phyloP scores from a whole-genome alignment of 1,140 invertebrate genomes.

The Drosophila biarmipes region DNA sequence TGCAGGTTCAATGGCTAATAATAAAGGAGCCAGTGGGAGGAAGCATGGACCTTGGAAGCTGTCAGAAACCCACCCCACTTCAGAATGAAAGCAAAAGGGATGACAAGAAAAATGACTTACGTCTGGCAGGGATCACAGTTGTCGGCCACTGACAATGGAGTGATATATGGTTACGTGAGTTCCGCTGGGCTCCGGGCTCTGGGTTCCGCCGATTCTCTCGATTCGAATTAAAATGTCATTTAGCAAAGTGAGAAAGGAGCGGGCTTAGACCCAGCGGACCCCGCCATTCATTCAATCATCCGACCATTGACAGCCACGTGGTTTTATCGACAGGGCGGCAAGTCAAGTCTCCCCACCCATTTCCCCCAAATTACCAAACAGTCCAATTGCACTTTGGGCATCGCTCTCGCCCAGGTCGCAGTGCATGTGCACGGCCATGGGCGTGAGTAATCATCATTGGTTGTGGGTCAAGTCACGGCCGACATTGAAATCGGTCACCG shows the following conservation, averaged over 20 bases:
- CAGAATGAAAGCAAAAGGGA: neutral
- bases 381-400: neutral
- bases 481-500: neutral
- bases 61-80: no score
- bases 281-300: slow-evolving; percentile 59
- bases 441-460: neutral
- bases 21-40: slow-evolving; percentile 12
- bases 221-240: slow-evolving; percentile 62
- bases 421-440: neutral
- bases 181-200: neutral
- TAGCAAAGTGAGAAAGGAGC: slow-evolving; percentile 22
- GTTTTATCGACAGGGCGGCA: neutral
- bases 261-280: slow-evolving; percentile 14
- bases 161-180: slow-evolving; percentile 41
- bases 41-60: neutral
- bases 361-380: no score
- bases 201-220: neutral
- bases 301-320: slow-evolving; percentile 24
- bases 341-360: no score
- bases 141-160: slow-evolving; percentile 43
- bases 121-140: slow-evolving; percentile 6
- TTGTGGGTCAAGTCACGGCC: slow-evolving; percentile 4
- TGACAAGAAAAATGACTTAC: slow-evolving; percentile 72
- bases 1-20: slow-evolving; percentile 50
- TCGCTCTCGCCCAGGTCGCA: neutral